Evolutionary conservation across 1,140 invertebrate genomes (phyloP).

Genomic region (Homarus americanus): DNA sequence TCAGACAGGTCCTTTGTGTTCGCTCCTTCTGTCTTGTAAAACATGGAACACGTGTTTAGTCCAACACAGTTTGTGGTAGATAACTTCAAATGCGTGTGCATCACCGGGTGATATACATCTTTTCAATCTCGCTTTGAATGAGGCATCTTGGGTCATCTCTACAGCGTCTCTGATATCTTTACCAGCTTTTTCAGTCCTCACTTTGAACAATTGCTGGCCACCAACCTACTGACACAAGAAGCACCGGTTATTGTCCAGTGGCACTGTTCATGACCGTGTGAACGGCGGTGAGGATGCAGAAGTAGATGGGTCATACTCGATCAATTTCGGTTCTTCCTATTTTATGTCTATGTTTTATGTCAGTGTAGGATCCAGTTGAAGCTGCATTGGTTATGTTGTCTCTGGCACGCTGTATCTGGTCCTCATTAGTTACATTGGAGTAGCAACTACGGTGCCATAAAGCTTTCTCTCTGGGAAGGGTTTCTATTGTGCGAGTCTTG

Average conservation of each 20-base stretch:
- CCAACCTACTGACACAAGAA: slow-evolving; percentile 22
- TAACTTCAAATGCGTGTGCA: slow-evolving; percentile 11
- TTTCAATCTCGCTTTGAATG: slow-evolving; percentile 25
- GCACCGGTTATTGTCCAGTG: slow-evolving; percentile 10
- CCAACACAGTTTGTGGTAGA: slow-evolving; percentile 11
- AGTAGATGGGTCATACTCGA: too few relatives aligned
- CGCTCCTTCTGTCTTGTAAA: not conserved
- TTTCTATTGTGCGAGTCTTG: too few relatives aligned
- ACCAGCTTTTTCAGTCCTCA: slow-evolving; percentile 19
- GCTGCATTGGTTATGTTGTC: too few relatives aligned
- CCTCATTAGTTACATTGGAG: too few relatives aligned
- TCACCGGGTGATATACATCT: not conserved
- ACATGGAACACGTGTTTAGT: too few relatives aligned
- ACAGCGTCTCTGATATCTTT: slow-evolving; percentile 1
- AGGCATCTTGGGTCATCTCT: not conserved
- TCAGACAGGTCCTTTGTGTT: slow-evolving; percentile 28
- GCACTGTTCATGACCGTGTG: not conserved
- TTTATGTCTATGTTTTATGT: too few relatives aligned
- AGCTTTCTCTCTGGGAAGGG: too few relatives aligned
- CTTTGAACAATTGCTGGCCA: slow-evolving; percentile 14
- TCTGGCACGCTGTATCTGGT: too few relatives aligned
- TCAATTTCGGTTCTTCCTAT: too few relatives aligned
- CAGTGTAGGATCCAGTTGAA: too few relatives aligned
- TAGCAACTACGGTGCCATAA: too few relatives aligned
- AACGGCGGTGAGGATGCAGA: slow-evolving; percentile 10